phyloP scores from a whole-genome alignment of 1,140 invertebrate species.

The Procambarus clarkii region DNA sequence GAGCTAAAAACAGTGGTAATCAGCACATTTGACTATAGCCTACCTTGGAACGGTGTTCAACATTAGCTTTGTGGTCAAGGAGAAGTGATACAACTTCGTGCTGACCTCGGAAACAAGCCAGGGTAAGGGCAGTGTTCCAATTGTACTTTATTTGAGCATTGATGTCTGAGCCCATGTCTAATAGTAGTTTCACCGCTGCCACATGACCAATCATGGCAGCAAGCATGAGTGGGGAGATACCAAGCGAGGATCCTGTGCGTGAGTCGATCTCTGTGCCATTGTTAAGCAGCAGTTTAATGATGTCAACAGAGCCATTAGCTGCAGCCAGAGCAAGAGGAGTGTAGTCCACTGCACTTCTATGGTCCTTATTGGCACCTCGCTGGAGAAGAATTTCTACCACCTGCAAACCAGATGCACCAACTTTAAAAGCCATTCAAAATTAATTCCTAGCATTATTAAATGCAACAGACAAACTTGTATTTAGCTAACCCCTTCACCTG shows the following conservation, averaged over 20 bases:
- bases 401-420: too few species aligned
- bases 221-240: constrained; percentile 98
- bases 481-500: too few species aligned
- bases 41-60: constrained; percentile 98
- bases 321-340: constrained; percentile 98
- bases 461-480: too few species aligned
- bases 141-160: constrained; percentile 99
- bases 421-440: too few species aligned
- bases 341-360: constrained; percentile 99
- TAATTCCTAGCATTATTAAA: too few species aligned
- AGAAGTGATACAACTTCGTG: constrained; percentile 98
- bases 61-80: constrained; percentile 97
- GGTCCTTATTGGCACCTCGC: constrained; percentile 96
- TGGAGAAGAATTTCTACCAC: constrained; percentile 95
- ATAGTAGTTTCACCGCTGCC: constrained; percentile 84
- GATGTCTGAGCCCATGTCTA: constrained; percentile 99
- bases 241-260: constrained; percentile 95
- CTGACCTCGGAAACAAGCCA: constrained; percentile 99
- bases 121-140: constrained; percentile 97
- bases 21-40: constrained; percentile 60
- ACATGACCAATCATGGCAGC: constrained; percentile 99
- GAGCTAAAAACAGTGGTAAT: too few species aligned
- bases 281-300: constrained; percentile 92
- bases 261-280: constrained; percentile 99
- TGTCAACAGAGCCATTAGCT: constrained; percentile 98